Base-by-base conservation (phyloP, 2,888 invertebrate species). In the Limnephilus auricula region DNA sequence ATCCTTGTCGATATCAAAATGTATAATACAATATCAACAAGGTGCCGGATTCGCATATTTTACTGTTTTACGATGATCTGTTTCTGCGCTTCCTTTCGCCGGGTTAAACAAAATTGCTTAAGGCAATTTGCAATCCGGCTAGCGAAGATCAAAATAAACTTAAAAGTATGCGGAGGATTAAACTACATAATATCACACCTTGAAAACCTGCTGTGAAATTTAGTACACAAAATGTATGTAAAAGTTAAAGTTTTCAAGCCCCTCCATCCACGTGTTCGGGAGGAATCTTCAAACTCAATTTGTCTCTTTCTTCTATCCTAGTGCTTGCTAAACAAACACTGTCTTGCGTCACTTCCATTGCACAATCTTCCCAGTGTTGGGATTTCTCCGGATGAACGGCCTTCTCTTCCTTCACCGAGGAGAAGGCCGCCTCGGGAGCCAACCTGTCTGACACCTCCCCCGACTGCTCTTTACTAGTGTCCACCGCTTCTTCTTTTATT, bases 231-330 rank as follows among this genome's bases (percentile, higher is more conserved):
- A 83, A 90, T 50, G 83, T 83, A 83, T 79, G n/a, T 32, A 50
- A 83, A 45, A 83, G 31, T 83, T 31, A 31, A 37, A 78, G 32
- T 78, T 83, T 80, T 91, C 91, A 91, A 65, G 88, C 91, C 18
- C 91, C 91, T 15, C 91, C 88, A 25, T 91, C 91, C 78, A 88
- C 88, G 30, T 88, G 40, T 30, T 89, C 78, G 10, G 83, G 88
- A 30, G 91, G 89, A 37, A n/a, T 37, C 31, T 90, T 34, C 40
- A 37, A 78, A 79, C 86, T 65, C 34, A 79, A 50, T 6, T 31
- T 30, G 30, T 40, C 32, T 45, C 84, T 90, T 37, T 79, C 79
- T 31, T 90, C 85, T 40, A 30, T 79, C 65, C 34, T 37, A 37
- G 34, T 83, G 32, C n/a, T 37, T 30, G 31, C 50, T 65, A 65